Percentiles rank a stretch among this genome's conserved stretches.
Conservation (phyloP, 2,888 invertebrate species). For the Agrotis exclamationis region DNA sequence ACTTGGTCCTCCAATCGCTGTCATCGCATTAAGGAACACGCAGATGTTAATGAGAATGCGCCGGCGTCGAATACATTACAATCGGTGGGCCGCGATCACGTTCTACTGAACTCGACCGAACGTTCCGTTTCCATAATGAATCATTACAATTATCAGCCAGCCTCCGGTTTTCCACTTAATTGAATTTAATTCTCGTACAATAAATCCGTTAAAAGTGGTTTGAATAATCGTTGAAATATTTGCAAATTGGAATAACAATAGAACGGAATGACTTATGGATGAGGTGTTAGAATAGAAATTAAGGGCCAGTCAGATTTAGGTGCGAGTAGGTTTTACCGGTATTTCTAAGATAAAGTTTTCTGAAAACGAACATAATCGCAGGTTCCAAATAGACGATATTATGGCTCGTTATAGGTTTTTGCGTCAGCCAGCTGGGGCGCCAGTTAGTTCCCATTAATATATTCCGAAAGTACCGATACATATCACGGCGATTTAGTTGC, state of each 20-base stretch:
- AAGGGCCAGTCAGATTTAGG: not conserved
- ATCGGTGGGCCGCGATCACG: constrained; percentile 73
- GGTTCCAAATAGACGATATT: not conserved
- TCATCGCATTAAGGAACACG: constrained; percentile 3
- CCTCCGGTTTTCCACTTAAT: constrained; percentile 76
- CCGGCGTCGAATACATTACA: constrained; percentile 36
- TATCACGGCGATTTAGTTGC: constrained; percentile 59
- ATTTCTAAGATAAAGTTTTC: not conserved
- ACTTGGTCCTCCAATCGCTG: not conserved
- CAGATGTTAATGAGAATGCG: constrained; percentile 35
- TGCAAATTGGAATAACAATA: constrained; percentile 33
- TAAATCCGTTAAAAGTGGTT: constrained; percentile 57
- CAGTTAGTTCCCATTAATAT: constrained; percentile 25
- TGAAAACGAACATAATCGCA: not conserved
- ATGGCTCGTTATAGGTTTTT: not conserved
- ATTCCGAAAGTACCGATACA: constrained; percentile 47
- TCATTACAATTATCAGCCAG: constrained; percentile 73
- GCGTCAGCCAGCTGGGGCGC: constrained; percentile 17
- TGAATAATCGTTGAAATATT: constrained; percentile 48
- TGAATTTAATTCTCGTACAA: constrained; percentile 70
- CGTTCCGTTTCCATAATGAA: constrained; percentile 86
- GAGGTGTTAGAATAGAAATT: constrained; percentile 8
- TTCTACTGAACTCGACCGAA: constrained; percentile 58
- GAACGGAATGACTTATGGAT: constrained; percentile 8
- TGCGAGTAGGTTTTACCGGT: not conserved